Evolutionary conservation across 2,113 vertebrate genomes (phyloP), one percentile per base, ranked within the genome.

Genomic region (Maccullochella peelii): DNA sequence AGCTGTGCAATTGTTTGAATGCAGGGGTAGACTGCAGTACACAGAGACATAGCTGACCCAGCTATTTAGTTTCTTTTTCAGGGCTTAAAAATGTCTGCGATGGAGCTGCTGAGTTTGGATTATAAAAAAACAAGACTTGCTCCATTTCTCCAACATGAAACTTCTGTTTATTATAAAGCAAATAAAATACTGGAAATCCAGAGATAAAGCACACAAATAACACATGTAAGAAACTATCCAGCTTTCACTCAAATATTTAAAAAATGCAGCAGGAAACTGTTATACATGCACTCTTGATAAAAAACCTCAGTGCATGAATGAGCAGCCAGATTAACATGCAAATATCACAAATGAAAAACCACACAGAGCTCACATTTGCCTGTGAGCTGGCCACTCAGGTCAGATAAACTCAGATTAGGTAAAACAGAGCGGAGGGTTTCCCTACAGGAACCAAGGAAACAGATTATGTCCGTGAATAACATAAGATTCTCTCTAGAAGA

Each of bases 291-390:
- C n/a, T 33, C 14, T 30, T 11, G 20, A 47, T 57, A 73, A 66
- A 44, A 5, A 38, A 27, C 40, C 79, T 38, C 23, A 15, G 30
- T 6, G 44, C 4, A 8, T 30, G 23, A 65, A 33, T 50, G 20
- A 36, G 38, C 30, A 9, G 42, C 10, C 10, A 59, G 42, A 80
- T 57, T 54, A 14, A 23, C 27, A 79, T 77, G 65, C 74, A 86
- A 84, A 86, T 73, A 30, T 8, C 5, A 12, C 61, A 71, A 30
- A 20, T 42, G 1, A 44, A 71, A 66, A 21, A 27, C 20, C 49
- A 62, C 72, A 61, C 62, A 40, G 59, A 59, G 75, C 38, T n/a
- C 54, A 84, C 59, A 80, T 83, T 83, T 86, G 63, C 79, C 16
- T 85, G 9, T 2, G 62, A 80, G 27, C 8, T 30, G 42, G 40